phyloP scores from a whole-genome alignment of 2,888 invertebrate genomes.

The Amphipyra berbera region DNA sequence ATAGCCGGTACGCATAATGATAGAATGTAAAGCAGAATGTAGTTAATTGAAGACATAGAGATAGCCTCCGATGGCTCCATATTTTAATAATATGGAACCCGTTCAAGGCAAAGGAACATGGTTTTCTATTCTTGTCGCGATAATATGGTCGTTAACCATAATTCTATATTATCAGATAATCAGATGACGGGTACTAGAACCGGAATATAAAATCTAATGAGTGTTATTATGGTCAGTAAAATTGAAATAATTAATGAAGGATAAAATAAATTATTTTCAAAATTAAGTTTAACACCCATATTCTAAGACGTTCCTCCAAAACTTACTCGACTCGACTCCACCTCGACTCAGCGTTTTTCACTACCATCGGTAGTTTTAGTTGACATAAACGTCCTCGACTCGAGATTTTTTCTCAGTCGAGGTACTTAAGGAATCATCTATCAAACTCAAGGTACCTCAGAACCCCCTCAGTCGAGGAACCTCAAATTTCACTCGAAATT shows the following conservation, averaged over 20 bases:
- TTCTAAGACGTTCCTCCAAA: no score
- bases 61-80: constrained; percentile 46
- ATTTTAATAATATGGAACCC: constrained; percentile 37
- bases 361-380: no score
- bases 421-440: no score
- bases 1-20: constrained; percentile 42
- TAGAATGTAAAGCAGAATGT: constrained; percentile 36
- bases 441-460: no score
- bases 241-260: constrained; percentile 6
- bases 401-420: no score
- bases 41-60: constrained; percentile 52
- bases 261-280: no score
- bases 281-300: no score
- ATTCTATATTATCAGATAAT: constrained; percentile 30
- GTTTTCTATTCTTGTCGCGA: constrained; percentile 28
- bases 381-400: no score
- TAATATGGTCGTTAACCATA: constrained; percentile 27
- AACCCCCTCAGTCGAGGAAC: no score
- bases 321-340: no score
- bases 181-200: constrained; percentile 9
- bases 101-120: constrained; percentile 22
- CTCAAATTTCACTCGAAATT: no score
- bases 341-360: no score
- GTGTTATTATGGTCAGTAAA: constrained; percentile 13
- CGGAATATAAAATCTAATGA: constrained; percentile 14